Evolutionary conservation across 2,888 invertebrate species (phyloP), one percentile per base, ranked within the genome.

Genomic region (Drosophila mulleri): DNA sequence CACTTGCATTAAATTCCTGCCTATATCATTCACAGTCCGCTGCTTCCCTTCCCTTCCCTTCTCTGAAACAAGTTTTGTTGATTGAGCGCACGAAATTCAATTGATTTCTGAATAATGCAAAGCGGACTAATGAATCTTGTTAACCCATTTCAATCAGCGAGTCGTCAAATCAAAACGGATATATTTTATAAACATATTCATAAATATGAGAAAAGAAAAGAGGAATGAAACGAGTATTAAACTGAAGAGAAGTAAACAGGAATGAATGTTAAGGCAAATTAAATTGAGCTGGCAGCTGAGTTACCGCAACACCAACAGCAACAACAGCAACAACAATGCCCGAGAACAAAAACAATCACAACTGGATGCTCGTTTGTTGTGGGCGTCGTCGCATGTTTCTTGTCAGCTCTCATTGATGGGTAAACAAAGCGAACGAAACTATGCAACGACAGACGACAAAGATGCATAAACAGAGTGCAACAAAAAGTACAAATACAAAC

Each of bases 131-230:
- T 69, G 72, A 77, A 80, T 76, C 45, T 64, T 47, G 35, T 75
- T 73, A 76, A 83, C 84, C 84, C 84, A 72, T 79, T 88, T 84
- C 84, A 77, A 81, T 84, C 89, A 79, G 62, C 89, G 67, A 18
- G 64, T 37, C 76, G 89, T 84, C 84, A 83, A 83, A 79, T 83
- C 81, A 75, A 70, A 83, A 71, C 79, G 82, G 84, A 84, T 81
- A 84, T 88, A 88, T 88, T 88, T 84, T 83, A 83, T 88, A 84
- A 84, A 84, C 84, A 86, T 83, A 74, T 86, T 72, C 79, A 79
- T 73, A 71, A 71, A 71, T 61, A 16, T 5, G 6, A 37, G 4
- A 6, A 14, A 67, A 59, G 29, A n/a, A 9, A 41, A 42, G 4
- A 3, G 18, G 9, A 44, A 44, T 2, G 39, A 32, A 35, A 48